Evolutionary conservation across 2,888 invertebrate genomes (phyloP), one percentile per base, ranked within the genome.

Genomic region (Colostygia pectinataria): DNA sequence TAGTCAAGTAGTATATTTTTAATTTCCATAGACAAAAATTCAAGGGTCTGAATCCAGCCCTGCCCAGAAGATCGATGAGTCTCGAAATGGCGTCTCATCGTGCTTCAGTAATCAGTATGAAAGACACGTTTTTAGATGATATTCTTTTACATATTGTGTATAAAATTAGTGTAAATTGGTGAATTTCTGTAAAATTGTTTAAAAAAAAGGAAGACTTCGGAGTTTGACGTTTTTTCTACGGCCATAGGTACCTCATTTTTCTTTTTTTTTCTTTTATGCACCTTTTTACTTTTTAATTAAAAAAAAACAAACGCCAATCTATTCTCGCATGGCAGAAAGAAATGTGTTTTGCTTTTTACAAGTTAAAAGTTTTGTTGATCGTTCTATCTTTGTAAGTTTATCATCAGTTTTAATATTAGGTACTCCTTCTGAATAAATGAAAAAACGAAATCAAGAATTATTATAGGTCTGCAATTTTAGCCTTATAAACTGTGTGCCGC

Each of bases 221-320:
- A 32, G 10, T 49, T 28, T 53, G 34, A 41, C 44, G 24, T 48
- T 37, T 49, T 27, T 39, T 20, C 25, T 40, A 63, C 65, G 68
- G 61, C 69, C 74, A 68, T 77, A 70, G n/a, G n/a, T 73, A 75
- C 74, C 77, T 74, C 68, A n/a, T 77, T 73, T 74, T 77, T 74
- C 68, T 66, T 62, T 65, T 74, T 76, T 77, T 72, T 67, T 68
- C 68, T 77, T 76, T 69, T 63, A 57, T 53, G 54, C 55, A 57
- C 27, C 2, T 53, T 71, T 74, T 65, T 76, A 80, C 79, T 83
- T 82, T 83, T 81, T 71, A 71, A 69, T 71, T 65, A 74, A 83
- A 84, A 84, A 83, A 86, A 88, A 85, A 83, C 81, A 85, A 83
- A 76, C 74, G 79, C 74, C 76, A 66, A 77, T 79, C 77, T 80